A percentile compares a stretch with the other conserved stretches of the same genome.
Conservation (phyloP, 1,140 invertebrate genomes). For the Atopsyche davidsoni region DNA sequence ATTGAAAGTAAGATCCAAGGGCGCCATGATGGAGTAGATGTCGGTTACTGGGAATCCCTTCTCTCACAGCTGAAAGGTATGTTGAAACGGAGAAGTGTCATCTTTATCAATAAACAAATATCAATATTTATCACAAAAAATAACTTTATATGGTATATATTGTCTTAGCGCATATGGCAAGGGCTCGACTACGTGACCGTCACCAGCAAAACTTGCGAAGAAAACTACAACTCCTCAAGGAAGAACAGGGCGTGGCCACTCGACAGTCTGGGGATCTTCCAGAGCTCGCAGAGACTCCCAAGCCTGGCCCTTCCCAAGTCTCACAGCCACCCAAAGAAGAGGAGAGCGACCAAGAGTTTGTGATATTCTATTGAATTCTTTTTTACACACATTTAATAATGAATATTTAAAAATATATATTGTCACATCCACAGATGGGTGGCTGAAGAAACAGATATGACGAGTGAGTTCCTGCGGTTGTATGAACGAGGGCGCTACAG, state of each 20-base stretch:
- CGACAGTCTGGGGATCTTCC: slow-evolving; percentile 34
- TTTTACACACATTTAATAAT: background rate
- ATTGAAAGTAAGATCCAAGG: slow-evolving; percentile 86
- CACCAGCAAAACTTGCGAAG: slow-evolving; percentile 88
- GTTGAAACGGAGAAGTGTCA: background rate
- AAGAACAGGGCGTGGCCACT: slow-evolving; percentile 68
- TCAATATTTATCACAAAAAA: background rate
- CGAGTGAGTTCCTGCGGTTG: slow-evolving; percentile 59
- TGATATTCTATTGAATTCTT: background rate
- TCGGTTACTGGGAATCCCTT: slow-evolving; percentile 95
- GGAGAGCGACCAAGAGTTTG: slow-evolving; percentile 5
- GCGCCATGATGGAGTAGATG: slow-evolving; percentile 85
- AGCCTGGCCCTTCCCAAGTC: slow-evolving; percentile 5
- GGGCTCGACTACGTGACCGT: slow-evolving; percentile 82
- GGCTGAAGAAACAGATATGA: slow-evolving; percentile 46
- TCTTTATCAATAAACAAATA: background rate
- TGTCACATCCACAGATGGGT: slow-evolving; percentile 29
- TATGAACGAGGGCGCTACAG: slow-evolving; percentile 81
- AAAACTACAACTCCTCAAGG: slow-evolving; percentile 86
- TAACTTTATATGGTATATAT: slow-evolving; percentile 2
- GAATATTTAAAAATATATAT: background rate
- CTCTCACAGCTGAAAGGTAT: slow-evolving; percentile 82
- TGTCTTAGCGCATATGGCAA: slow-evolving; percentile 81
- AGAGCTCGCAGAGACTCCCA: background rate
- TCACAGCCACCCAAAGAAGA: background rate